Percentiles rank a stretch among this genome's conserved stretches.
Evolutionary conservation across 1,140 invertebrate genomes (phyloP).

Genomic region (Drosophila bocki): DNA sequence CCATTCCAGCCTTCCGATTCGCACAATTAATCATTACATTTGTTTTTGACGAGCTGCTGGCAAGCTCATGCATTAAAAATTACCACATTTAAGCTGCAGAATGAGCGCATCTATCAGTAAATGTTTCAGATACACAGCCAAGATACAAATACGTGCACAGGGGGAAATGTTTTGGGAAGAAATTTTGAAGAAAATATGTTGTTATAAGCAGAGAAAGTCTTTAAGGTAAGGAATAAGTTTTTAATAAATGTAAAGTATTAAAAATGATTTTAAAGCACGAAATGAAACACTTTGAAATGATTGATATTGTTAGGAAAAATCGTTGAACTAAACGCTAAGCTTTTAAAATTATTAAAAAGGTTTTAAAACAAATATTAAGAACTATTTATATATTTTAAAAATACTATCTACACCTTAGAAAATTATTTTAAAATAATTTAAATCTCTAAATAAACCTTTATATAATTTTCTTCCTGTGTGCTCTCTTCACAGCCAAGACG

Average conservation of each 20-base stretch:
- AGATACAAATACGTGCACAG: conserved; percentile 7
- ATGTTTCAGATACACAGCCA: conserved; percentile 15
- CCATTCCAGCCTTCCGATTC: conserved; percentile 26
- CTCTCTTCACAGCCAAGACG: not conserved
- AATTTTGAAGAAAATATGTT: not conserved
- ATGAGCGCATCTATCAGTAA: conserved; percentile 50
- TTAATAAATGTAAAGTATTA: too few relatives aligned
- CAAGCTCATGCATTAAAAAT: conserved; percentile 54
- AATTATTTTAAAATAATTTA: not conserved
- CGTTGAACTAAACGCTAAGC: too few relatives aligned
- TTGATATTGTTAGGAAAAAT: too few relatives aligned
- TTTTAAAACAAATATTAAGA: too few relatives aligned
- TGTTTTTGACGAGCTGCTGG: conserved; percentile 29
- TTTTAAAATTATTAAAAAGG: too few relatives aligned
- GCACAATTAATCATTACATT: conserved; percentile 59
- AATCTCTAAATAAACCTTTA: not conserved
- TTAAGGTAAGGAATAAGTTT: not conserved
- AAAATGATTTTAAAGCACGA: too few relatives aligned
- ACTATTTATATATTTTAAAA: not conserved
- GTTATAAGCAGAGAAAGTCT: not conserved
- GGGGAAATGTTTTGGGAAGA: not conserved
- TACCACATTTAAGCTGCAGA: conserved; percentile 46
- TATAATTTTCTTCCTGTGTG: not conserved
- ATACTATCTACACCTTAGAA: not conserved
- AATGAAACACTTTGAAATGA: too few relatives aligned